These are phyloP conservation scores for Aurelia coerulea DNA, from an alignment of 30 jellyfish, hydroid and myxozoan genomes.

Conservation along the genomic window DNA sequence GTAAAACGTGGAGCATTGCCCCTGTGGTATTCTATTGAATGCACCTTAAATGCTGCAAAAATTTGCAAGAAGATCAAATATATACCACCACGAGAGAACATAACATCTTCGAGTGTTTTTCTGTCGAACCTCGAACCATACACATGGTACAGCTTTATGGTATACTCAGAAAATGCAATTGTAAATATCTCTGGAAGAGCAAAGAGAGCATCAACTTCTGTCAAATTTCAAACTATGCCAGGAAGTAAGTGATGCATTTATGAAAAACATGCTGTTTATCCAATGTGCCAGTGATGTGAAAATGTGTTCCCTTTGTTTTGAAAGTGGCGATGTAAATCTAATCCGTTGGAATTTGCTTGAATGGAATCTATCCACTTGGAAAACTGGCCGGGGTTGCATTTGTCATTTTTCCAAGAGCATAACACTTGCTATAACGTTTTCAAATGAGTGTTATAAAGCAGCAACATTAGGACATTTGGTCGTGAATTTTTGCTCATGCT, in stretches of 20 bases:
- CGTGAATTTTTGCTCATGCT: no score
- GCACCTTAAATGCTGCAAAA: background rate
- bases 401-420: no score
- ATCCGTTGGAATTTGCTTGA: no score
- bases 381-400: no score
- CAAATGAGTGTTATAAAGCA: no score
- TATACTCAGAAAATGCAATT: slow-evolving; percentile 23
- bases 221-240: slow-evolving; percentile 4
- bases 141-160: slow-evolving; percentile 5
- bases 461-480: no score
- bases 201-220: background rate
- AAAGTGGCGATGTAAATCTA: no score
- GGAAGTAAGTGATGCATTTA: background rate
- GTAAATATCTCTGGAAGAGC: slow-evolving; percentile 10
- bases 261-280: no score
- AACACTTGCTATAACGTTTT: no score
- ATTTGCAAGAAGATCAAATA: slow-evolving; percentile 4
- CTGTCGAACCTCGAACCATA: slow-evolving; percentile 21
- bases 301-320: no score
- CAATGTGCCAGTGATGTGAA: no score
- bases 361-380: no score
- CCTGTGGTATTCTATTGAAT: slow-evolving; percentile 15
- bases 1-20: slow-evolving; percentile 3
- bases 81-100: background rate
- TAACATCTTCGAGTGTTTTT: background rate